These are phyloP conservation scores for Osmoderma eremita DNA, from an alignment of 2,888 invertebrate species.

Conservation along the genomic window DNA sequence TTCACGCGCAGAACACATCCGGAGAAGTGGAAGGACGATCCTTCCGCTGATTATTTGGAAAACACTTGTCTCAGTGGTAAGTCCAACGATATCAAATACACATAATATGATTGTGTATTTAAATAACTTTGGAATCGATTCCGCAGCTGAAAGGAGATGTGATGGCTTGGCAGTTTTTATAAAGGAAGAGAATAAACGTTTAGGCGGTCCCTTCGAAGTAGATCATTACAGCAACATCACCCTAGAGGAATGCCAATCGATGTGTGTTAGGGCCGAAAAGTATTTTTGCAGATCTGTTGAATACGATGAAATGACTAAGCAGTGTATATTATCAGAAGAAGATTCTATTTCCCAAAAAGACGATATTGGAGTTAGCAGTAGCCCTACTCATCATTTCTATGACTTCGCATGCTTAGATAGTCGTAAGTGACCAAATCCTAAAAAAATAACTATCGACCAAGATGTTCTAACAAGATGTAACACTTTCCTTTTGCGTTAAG, in stretches of 20 bases:
- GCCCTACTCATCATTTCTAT: conserved; percentile 87
- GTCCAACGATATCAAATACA: not conserved
- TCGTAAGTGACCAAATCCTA: conserved; percentile 72
- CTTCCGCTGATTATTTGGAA: conserved; percentile 89
- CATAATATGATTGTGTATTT: too few relatives aligned
- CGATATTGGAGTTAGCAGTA: conserved; percentile 85
- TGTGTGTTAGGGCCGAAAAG: conserved; percentile 88
- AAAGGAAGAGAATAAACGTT: conserved; percentile 87
- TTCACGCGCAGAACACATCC: conserved; percentile 89
- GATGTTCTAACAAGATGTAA: not conserved
- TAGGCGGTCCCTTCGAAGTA: conserved; percentile 89
- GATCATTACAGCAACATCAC: conserved; percentile 88
- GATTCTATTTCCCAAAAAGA: conserved; percentile 91
- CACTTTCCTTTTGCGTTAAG: too few relatives aligned
- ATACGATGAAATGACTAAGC: conserved; percentile 86
- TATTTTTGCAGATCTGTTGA: conserved; percentile 90
- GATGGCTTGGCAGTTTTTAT: conserved; percentile 89
- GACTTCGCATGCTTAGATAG: conserved; percentile 90
- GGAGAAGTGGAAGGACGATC: conserved; percentile 84
- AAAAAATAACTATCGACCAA: too few relatives aligned
- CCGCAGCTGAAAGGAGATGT: conserved; percentile 82
- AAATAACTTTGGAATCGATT: conserved; percentile 2
- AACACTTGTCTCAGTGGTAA: conserved; percentile 89
- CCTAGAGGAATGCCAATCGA: conserved; percentile 86
- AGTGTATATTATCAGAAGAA: conserved; percentile 91